phyloP scores from a whole-genome alignment of 2,888 invertebrate genomes.

The Belgica antarctica region DNA sequence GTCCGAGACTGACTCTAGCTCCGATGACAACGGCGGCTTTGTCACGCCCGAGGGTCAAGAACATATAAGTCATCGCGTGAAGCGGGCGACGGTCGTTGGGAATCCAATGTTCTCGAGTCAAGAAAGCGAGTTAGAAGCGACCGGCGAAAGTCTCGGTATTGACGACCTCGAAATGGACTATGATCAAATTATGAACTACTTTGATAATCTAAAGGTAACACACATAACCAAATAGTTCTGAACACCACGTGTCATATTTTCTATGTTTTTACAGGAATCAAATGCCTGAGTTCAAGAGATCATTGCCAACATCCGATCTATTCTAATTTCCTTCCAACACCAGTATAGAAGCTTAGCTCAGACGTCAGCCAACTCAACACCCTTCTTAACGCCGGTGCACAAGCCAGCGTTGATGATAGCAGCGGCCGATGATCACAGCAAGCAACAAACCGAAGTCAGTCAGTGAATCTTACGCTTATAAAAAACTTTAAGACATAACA shows the following conservation, averaged over 20 bases:
- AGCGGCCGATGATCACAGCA: neutral
- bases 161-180: slow-evolving; percentile 94
- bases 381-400: slow-evolving; percentile 31
- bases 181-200: slow-evolving; percentile 96
- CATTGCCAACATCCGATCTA: slow-evolving; percentile 78
- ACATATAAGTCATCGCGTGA: slow-evolving; percentile 58
- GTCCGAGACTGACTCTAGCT: slow-evolving; percentile 46
- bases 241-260: too few relatives aligned
- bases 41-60: slow-evolving; percentile 47
- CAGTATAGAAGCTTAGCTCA: slow-evolving; percentile 52
- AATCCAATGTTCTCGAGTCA: slow-evolving; percentile 79
- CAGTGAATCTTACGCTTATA: slow-evolving; percentile 37
- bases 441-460: slow-evolving; percentile 3
- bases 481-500: slow-evolving; percentile 10
- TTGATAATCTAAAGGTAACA: slow-evolving; percentile 97
- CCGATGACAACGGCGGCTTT: slow-evolving; percentile 49
- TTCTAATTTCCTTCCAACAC: slow-evolving; percentile 67
- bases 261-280: slow-evolving; percentile 66
- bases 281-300: slow-evolving; percentile 88
- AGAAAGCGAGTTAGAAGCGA: slow-evolving; percentile 56
- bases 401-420: neutral
- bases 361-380: slow-evolving; percentile 34
- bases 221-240: too few relatives aligned
- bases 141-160: slow-evolving; percentile 66
- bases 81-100: slow-evolving; percentile 80